These are phyloP conservation scores for Tetraodon nigroviridis DNA, from an alignment of 2,113 vertebrate species.

Conservation along the genomic window DNA sequence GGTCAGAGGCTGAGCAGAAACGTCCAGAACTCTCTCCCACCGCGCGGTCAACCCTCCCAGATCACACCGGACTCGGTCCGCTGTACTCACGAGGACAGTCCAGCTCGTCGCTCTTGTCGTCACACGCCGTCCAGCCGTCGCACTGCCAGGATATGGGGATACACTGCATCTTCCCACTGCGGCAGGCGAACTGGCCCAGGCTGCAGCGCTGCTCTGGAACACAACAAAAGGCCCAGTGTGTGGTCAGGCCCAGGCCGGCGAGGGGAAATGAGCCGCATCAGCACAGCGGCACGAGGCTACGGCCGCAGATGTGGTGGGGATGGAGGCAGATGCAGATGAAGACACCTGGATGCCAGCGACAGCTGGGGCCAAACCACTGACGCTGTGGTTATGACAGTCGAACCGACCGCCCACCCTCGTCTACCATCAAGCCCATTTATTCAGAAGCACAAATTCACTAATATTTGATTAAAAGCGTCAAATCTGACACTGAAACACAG, in stretches of 20 bases:
- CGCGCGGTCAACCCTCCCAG: background rate
- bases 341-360: too few relatives aligned
- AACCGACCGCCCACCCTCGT: too few relatives aligned
- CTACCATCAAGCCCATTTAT: background rate
- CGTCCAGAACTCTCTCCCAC: conserved; percentile 1
- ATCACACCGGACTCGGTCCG: conserved; percentile 1
- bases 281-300: background rate
- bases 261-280: conserved; percentile 2
- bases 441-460: background rate
- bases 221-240: conserved; percentile 12
- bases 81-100: conserved; percentile 85
- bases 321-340: too few relatives aligned
- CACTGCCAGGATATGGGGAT: conserved; percentile 94
- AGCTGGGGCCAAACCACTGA: too few relatives aligned
- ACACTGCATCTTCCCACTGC: conserved; percentile 92
- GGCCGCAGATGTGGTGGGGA: too few relatives aligned
- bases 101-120: conserved; percentile 93
- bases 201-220: conserved; percentile 87
- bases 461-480: background rate
- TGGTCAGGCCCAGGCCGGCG: background rate
- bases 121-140: conserved; percentile 91
- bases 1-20: conserved; percentile 40
- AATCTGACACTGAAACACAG: conserved; percentile 27
- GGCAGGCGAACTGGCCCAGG: conserved; percentile 90
- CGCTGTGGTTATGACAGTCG: too few relatives aligned